These are phyloP conservation scores for Holcopasites calliopsidis DNA, from an alignment of 1,140 invertebrate genomes.

Conservation along the genomic window DNA sequence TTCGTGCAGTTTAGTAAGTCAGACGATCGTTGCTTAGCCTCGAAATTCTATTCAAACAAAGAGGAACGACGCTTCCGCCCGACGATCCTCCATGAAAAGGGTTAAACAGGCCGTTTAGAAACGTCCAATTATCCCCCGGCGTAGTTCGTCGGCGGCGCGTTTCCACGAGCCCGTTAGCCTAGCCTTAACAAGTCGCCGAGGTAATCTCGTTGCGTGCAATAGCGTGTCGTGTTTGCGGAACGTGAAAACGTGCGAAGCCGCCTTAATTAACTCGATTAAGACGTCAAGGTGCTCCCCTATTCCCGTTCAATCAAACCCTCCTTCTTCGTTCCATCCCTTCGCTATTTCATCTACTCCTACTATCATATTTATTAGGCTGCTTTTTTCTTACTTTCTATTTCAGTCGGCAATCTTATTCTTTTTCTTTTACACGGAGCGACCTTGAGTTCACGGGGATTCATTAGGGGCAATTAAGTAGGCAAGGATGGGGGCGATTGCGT, in stretches of 20 bases:
- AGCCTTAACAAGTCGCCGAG: slow-evolving; percentile 37
- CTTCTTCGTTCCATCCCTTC: not conserved
- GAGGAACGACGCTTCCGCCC: not conserved
- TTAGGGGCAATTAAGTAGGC: slow-evolving; percentile 32
- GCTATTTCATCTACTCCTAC: too few species aligned
- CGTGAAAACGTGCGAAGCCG: slow-evolving; percentile 66
- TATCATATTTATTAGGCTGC: not conserved
- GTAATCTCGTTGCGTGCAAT: slow-evolving; percentile 63
- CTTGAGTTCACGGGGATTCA: not conserved
- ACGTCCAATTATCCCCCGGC: slow-evolving; percentile 58
- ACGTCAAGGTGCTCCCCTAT: slow-evolving; percentile 48
- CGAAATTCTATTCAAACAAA: too few species aligned
- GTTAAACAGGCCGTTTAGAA: slow-evolving; percentile 48
- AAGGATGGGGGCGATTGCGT: slow-evolving; percentile 23
- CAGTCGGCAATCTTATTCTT: too few species aligned
- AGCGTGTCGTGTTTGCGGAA: slow-evolving; percentile 61
- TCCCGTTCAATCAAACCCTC: not conserved
- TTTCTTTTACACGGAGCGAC: too few species aligned
- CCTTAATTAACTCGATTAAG: slow-evolving; percentile 75
- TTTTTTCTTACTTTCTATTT: not conserved
- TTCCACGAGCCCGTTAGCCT: slow-evolving; percentile 41
- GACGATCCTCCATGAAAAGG: not conserved
- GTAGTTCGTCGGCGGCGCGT: slow-evolving; percentile 32
- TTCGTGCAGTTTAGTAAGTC: not conserved
- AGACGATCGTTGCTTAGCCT: not conserved